These are phyloP conservation scores for Muscidifurax raptorellus DNA, from an alignment of 1,140 invertebrate species.

Conservation along the genomic window DNA sequence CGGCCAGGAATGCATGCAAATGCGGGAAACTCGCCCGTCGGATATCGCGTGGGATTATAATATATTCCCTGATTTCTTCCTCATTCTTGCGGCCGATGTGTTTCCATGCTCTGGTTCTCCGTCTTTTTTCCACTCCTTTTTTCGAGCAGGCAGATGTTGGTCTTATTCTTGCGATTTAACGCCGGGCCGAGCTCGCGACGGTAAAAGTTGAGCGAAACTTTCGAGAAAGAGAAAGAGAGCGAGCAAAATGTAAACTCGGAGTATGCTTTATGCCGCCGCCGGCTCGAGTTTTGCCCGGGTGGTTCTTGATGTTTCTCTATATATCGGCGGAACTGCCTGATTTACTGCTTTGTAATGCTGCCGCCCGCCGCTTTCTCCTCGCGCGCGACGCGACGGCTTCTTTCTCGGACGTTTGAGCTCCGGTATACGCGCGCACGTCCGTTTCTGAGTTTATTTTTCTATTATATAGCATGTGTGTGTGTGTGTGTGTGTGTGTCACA, in stretches of 20 bases:
- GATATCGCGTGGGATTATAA: slow-evolving; percentile 6
- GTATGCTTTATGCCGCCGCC: background rate
- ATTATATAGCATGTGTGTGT: too few species aligned
- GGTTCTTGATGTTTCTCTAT: background rate
- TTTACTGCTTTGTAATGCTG: background rate
- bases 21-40: slow-evolving; percentile 14
- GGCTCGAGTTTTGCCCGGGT: background rate
- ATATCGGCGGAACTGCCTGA: background rate
- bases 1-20: slow-evolving; percentile 19
- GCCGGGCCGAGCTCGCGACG: background rate
- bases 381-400: too few species aligned
- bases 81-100: slow-evolving; percentile 9
- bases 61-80: slow-evolving; percentile 6
- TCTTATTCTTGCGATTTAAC: slow-evolving; percentile 30
- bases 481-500: too few species aligned
- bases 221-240: background rate
- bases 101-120: background rate
- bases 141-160: background rate
- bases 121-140: background rate
- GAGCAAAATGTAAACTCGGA: background rate
- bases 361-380: background rate
- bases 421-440: too few species aligned
- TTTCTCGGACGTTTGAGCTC: too few species aligned
- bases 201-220: background rate
- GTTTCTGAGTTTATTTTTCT: too few species aligned